These are phyloP conservation scores for Pipistrellus kuhlii DNA, from an alignment of 2,797 vertebrate species.

Conservation along the genomic window DNA sequence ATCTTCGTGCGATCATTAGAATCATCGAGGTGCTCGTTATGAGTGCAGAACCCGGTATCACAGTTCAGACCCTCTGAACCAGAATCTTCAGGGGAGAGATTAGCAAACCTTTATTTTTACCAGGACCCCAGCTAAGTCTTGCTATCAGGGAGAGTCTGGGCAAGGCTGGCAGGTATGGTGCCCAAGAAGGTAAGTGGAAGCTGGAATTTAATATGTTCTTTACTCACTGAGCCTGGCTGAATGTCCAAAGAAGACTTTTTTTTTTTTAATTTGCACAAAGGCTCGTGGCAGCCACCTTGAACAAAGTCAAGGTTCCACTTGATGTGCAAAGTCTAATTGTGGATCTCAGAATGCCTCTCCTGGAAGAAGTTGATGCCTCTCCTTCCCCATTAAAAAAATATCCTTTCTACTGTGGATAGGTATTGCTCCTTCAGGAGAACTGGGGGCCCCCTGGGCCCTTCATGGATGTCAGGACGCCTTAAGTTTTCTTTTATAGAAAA, in stretches of 20 bases:
- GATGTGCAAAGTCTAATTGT: neutral
- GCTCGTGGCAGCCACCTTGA: neutral
- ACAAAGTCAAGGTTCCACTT: neutral
- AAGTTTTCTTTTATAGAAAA: neutral
- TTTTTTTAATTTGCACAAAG: neutral
- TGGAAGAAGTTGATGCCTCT: neutral
- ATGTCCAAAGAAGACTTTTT: neutral
- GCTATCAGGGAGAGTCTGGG: neutral
- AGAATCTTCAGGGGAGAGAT: neutral
- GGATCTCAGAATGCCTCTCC: neutral
- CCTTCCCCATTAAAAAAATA: neutral
- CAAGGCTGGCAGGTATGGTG: neutral
- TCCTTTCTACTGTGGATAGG: neutral
- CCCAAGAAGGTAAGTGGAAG: neutral
- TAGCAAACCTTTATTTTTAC: neutral
- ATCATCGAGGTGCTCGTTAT: neutral
- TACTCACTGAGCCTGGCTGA: neutral
- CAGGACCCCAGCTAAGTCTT: neutral
- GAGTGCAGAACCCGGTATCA: neutral
- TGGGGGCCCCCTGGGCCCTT: neutral
- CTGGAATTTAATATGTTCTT: neutral
- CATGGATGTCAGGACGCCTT: neutral
- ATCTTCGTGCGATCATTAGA: neutral
- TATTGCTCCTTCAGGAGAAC: neutral
- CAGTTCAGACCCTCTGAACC: neutral